Base-by-base conservation (phyloP, 1,140 invertebrate genomes). In the Pseudomyrmex dendroicus region DNA sequence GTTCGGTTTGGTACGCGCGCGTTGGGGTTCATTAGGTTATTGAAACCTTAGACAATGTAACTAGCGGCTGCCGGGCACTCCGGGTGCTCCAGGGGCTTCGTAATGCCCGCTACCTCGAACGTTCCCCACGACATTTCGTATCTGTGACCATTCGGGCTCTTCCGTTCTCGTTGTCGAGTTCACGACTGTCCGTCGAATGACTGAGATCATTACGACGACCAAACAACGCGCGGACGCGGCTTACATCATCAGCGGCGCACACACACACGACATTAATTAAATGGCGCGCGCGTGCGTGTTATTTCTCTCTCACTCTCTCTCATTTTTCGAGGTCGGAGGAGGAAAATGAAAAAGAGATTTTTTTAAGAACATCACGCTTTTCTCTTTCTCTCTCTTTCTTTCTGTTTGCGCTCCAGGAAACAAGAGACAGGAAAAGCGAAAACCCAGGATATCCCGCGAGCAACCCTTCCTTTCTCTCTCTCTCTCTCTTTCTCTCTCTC, bases 31-130 rank as follows among this genome's bases (percentile, higher is more conserved):
- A 92, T 92, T 93, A 91, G 89, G 91, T 93, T 93, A 93, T 92
- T 90, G 92, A 93, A 93, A 91, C 92, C 92, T 92, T 92, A 93
- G 91, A 90, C 89, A 89, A 90, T 89, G 90, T 91, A 89, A 91
- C 90, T 91, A 86, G 87, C 86, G 85, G 82, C 84, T 86, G 83
- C 76, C 86, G 80, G 83, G 85, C 82, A 90, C 83, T 67, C 62
- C 48, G 88, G 68, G 86, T 84, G 89, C 89, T 92, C 89, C 66
- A 89, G 89, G 89, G 92, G 92, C 91, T 93, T 93, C 92, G 87
- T 91, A 91, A 91, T 92, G 89, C 92, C 86, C 83, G 82, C 76
- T 91, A 76, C 82, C 64, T 73, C 72, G 78, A 83, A 57, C 82
- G 73, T 68, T 73, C 76, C 73, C 82, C 76, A 85, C 86, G 88